These are phyloP conservation scores for Volucella zonaria DNA, from an alignment of 2,888 invertebrate species.

Conservation along the genomic window DNA sequence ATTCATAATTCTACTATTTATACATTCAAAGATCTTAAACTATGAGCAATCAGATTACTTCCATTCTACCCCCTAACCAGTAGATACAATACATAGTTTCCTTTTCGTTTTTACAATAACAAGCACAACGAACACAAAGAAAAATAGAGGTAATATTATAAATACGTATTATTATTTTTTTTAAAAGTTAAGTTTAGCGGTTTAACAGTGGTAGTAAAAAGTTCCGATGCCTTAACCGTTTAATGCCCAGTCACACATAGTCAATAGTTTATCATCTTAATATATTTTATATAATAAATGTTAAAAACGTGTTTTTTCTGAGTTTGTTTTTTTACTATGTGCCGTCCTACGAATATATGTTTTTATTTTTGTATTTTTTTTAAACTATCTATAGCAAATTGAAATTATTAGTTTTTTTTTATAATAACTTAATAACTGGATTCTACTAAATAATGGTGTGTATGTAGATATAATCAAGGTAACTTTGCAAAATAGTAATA, in stretches of 20 bases:
- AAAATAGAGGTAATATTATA: background rate
- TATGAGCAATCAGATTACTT: constrained; percentile 18
- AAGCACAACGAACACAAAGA: constrained; percentile 49
- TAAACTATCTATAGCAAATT: no score
- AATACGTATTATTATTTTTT: background rate
- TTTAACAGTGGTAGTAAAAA: background rate
- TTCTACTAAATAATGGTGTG: no score
- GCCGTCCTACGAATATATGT: constrained; percentile 43
- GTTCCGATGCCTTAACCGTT: background rate
- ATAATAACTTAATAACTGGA: no score
- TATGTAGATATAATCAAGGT: no score
- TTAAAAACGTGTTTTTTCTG: background rate
- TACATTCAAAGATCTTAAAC: background rate
- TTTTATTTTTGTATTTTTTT: background rate
- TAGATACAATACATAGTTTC: constrained; percentile 1
- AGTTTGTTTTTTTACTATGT: constrained; percentile 51
- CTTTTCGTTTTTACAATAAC: constrained; percentile 15
- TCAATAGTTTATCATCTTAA: constrained; percentile 21
- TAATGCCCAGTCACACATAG: constrained; percentile 14
- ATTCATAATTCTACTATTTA: background rate
- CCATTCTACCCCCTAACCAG: constrained; percentile 26
- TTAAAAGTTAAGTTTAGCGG: background rate
- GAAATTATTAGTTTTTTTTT: no score
- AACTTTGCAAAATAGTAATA: no score
- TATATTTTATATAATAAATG: constrained; percentile 59